Conservation (phyloP, 2,797 vertebrate genomes). For the Hafferia zeledoni region DNA sequence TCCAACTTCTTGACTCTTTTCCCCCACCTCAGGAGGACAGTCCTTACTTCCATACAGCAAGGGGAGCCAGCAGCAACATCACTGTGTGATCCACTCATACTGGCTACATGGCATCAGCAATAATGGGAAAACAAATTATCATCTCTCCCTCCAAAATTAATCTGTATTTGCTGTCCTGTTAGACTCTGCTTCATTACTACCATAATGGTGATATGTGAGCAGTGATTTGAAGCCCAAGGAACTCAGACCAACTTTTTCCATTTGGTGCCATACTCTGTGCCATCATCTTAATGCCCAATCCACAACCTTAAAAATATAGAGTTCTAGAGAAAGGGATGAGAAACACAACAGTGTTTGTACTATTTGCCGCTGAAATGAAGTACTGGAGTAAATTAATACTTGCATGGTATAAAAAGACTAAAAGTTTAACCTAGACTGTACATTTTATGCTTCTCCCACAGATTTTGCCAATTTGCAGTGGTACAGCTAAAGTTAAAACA, state of each 20-base stretch:
- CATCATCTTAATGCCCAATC: background rate
- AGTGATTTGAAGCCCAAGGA: background rate
- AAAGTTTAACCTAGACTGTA: background rate
- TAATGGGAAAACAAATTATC: background rate
- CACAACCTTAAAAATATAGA: background rate
- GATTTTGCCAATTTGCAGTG: background rate
- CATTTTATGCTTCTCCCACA: background rate
- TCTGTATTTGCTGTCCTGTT: background rate
- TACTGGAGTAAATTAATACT: background rate
- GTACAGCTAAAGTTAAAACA: background rate
- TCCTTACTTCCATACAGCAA: background rate
- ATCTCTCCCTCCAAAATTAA: background rate
- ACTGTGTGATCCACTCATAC: background rate
- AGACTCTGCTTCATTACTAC: background rate
- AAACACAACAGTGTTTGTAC: background rate
- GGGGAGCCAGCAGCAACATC: background rate
- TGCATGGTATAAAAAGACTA: background rate
- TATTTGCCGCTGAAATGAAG: background rate
- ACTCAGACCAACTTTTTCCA: background rate
- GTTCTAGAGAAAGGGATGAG: background rate
- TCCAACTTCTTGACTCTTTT: background rate
- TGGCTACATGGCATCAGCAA: background rate
- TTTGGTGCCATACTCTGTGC: background rate
- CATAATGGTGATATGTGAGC: fast-evolving
- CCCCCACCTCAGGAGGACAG: background rate